Evolutionary conservation across 2,888 invertebrate species (phyloP).

Genomic region (Meganola albula): DNA sequence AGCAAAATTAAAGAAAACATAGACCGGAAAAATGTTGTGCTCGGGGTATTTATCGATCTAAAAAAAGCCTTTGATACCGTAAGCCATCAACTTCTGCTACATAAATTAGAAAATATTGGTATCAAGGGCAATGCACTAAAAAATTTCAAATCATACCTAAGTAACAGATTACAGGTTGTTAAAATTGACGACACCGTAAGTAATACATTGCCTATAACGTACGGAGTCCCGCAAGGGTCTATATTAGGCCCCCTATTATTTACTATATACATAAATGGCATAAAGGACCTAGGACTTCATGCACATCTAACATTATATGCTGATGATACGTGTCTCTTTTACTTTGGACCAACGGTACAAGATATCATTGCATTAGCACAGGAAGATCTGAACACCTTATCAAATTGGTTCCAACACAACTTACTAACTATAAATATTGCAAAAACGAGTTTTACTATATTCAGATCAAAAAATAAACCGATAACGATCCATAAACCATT

Average conservation of each 20-base stretch:
- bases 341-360: background rate
- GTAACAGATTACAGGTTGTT: background rate
- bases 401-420: constrained; percentile 13
- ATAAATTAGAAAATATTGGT: too few species aligned
- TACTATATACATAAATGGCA: constrained; percentile 7
- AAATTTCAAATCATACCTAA: background rate
- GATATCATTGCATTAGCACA: constrained; percentile 10
- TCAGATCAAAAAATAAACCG: constrained; percentile 13
- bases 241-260: constrained; percentile 7
- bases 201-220: constrained; percentile 1
- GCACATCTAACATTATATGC: constrained; percentile 10
- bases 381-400: constrained; percentile 14
- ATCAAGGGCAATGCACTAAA: too few species aligned
- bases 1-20: background rate
- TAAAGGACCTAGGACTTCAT: constrained; percentile 4
- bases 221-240: constrained; percentile 9
- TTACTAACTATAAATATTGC: constrained; percentile 4
- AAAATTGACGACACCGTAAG: constrained; percentile 1
- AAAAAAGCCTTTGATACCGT: background rate
- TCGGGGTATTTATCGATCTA: constrained; percentile 1
- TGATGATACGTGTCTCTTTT: constrained; percentile 5
- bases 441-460: constrained; percentile 12
- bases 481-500: constrained; percentile 1
- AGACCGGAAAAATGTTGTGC: background rate
- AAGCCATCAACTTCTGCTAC: too few species aligned